Conservation (phyloP, 2,888 invertebrate genomes). For the Ennomos fuscantarius region DNA sequence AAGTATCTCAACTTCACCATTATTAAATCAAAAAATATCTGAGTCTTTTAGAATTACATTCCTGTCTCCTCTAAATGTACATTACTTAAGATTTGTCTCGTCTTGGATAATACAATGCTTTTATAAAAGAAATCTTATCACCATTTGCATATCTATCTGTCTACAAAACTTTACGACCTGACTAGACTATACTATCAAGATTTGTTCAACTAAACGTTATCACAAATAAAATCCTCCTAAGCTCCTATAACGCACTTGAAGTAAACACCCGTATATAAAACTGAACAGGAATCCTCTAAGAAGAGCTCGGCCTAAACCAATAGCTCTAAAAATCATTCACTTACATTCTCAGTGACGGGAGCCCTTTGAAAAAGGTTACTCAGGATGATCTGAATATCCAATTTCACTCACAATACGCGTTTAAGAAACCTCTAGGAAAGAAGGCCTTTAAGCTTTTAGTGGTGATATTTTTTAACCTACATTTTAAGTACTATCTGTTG, state of each 20-base stretch:
- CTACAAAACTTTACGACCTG: background rate
- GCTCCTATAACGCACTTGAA: slow-evolving; percentile 38
- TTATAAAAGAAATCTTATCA: no score
- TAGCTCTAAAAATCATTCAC: slow-evolving; percentile 25
- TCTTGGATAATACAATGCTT: no score
- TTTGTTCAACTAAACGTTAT: slow-evolving; percentile 28
- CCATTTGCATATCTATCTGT: no score
- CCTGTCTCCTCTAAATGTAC: no score
- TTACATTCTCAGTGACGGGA: slow-evolving; percentile 18
- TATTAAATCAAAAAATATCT: no score
- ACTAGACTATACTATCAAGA: slow-evolving; percentile 17
- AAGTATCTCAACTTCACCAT: no score
- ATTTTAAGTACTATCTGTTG: no score
- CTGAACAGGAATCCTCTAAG: slow-evolving; percentile 26
- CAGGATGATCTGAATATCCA: background rate
- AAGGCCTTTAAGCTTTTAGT: no score
- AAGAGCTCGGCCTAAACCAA: slow-evolving; percentile 27
- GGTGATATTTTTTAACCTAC: no score
- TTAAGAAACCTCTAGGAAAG: background rate
- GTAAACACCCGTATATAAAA: slow-evolving; percentile 36
- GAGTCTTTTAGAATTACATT: no score
- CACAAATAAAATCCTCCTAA: slow-evolving; percentile 36
- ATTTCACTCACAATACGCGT: slow-evolving; percentile 3
- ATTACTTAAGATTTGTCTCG: no score
- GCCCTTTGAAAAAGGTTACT: background rate